Evolutionary conservation across 2,113 vertebrate species (phyloP).

Genomic region (Rhinichthys klamathensis): DNA sequence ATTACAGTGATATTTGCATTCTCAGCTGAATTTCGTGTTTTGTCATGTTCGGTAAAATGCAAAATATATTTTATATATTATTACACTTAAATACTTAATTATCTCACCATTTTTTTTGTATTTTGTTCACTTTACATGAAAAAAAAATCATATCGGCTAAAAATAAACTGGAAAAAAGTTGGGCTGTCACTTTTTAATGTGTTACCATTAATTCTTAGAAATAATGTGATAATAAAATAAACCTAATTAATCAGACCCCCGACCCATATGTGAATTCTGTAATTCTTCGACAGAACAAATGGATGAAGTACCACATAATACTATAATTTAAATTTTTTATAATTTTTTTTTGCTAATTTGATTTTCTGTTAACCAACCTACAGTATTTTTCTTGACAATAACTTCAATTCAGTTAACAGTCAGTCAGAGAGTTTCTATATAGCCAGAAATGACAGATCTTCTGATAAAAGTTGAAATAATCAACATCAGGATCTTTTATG

Average conservation of each 20-base stretch:
- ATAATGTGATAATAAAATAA: background rate
- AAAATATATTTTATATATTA: background rate
- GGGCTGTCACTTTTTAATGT: background rate
- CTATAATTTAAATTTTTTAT: too few species aligned
- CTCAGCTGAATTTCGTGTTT: background rate
- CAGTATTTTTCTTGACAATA: background rate
- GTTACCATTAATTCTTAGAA: background rate
- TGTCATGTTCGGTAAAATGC: background rate
- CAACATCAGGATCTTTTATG: background rate
- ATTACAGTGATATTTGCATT: background rate
- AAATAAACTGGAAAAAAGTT: background rate
- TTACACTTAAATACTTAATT: background rate
- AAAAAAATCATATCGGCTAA: background rate
- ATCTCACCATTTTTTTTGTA: background rate
- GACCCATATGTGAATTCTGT: background rate
- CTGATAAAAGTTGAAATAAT: background rate
- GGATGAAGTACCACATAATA: too few species aligned
- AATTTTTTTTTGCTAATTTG: too few species aligned
- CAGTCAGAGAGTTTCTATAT: background rate
- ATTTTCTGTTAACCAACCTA: background rate
- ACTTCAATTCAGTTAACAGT: background rate
- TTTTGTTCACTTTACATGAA: background rate
- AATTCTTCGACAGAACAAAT: too few species aligned
- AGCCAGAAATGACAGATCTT: background rate
- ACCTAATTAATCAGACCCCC: background rate